Percentiles rank a stretch among this genome's conserved stretches.
Evolutionary conservation across 23 tunicate genomes (phyloP).

Genomic region (Botrylloides violaceus): DNA sequence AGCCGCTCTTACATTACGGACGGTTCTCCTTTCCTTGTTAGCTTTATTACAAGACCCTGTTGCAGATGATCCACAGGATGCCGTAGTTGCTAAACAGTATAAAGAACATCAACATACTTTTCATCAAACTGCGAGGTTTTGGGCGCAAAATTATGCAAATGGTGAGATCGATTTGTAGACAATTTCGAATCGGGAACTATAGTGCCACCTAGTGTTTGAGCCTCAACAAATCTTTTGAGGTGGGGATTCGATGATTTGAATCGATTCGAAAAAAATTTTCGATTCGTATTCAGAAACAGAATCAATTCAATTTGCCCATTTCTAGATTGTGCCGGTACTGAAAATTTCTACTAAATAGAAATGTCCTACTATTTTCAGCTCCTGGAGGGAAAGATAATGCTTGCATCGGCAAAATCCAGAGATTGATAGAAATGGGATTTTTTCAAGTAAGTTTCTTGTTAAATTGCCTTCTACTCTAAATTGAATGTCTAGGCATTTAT

Average conservation of each 20-base stretch:
- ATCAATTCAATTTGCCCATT: no score
- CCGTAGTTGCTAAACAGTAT: slow-evolving; percentile 90
- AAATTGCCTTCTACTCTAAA: neutral
- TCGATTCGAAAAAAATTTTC: no score
- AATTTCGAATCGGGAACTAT: no score
- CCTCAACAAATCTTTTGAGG: neutral
- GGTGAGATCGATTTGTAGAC: slow-evolving; percentile 43
- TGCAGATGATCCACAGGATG: slow-evolving; percentile 98
- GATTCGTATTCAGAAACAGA: no score
- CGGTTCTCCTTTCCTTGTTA: slow-evolving; percentile 86
- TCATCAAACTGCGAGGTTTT: slow-evolving; percentile 69
- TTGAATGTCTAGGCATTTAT: no score
- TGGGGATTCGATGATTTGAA: neutral
- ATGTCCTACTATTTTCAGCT: slow-evolving; percentile 26
- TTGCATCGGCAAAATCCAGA: slow-evolving; percentile 48
- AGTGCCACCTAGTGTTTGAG: no score
- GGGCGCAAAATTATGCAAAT: slow-evolving; percentile 87
- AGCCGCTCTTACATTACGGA: slow-evolving; percentile 88
- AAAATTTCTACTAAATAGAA: no score
- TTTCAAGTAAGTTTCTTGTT: slow-evolving; percentile 39
- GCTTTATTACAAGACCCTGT: slow-evolving; percentile 84
- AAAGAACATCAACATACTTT: slow-evolving; percentile 58
- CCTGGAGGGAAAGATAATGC: slow-evolving; percentile 46
- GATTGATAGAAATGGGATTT: slow-evolving; percentile 85
- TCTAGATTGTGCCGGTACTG: no score